phyloP scores from a whole-genome alignment of 2,797 vertebrate species.

The Oophaga sylvatica region DNA sequence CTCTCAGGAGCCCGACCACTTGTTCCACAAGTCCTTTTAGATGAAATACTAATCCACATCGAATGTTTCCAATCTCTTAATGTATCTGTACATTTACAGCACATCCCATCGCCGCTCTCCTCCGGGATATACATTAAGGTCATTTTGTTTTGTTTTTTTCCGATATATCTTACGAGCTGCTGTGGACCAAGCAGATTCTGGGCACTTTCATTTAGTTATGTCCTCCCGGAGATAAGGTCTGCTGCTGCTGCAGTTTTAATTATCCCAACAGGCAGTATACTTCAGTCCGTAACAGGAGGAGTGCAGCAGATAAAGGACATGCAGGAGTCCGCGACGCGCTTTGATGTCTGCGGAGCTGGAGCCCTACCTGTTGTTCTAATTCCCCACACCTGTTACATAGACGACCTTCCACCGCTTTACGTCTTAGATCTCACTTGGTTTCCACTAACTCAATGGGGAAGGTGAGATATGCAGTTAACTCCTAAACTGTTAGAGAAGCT shows the following conservation, averaged over 20 bases:
- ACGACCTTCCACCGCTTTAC: too few relatives aligned
- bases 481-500: not conserved
- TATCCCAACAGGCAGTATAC: conserved; percentile 29
- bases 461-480: not conserved
- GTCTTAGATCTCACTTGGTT: not conserved
- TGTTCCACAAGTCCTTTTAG: conserved; percentile 27
- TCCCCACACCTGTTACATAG: not conserved
- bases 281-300: not conserved
- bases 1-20: conserved; percentile 16
- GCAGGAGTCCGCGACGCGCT: not conserved
- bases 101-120: conserved; percentile 22
- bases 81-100: conserved; percentile 41
- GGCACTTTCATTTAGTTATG: conserved; percentile 51
- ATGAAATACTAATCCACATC: conserved; percentile 49
- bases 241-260: conserved; percentile 42
- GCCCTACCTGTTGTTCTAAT: not conserved
- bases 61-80: conserved; percentile 39
- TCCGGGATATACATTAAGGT: conserved; percentile 50
- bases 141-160: not conserved
- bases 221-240: conserved; percentile 27
- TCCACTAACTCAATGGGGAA: not conserved
- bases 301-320: not conserved
- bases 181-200: conserved; percentile 36
- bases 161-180: conserved; percentile 25
- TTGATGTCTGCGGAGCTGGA: not conserved